Evolutionary conservation across 2,888 invertebrate species (phyloP).

Genomic region (Eulithis testata): DNA sequence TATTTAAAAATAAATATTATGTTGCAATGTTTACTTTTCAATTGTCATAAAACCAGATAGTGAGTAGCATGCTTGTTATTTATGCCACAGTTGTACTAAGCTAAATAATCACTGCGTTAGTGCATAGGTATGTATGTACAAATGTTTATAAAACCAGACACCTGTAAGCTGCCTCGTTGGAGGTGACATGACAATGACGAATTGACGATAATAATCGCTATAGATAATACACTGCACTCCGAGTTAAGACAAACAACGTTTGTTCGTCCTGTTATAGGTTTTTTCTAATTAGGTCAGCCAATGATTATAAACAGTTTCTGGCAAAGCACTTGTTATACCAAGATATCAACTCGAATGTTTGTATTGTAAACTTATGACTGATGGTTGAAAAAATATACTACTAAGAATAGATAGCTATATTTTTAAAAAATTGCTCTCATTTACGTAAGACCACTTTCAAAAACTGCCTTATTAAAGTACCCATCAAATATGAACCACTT

Average conservation of each 20-base stretch:
- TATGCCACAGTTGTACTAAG: not conserved
- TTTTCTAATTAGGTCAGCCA: too few relatives aligned
- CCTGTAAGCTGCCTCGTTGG: constrained; percentile 11
- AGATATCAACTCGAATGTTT: too few relatives aligned
- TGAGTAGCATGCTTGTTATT: not conserved
- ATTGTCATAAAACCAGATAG: not conserved
- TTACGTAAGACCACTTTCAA: too few relatives aligned
- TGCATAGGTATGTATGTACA: constrained; percentile 3
- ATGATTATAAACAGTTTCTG: too few relatives aligned
- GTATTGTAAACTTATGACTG: too few relatives aligned
- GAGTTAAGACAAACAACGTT: constrained; percentile 5
- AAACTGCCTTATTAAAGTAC: too few relatives aligned
- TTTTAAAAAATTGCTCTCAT: too few relatives aligned
- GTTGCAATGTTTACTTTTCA: not conserved
- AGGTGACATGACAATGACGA: constrained; percentile 12
- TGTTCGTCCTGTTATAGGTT: not conserved
- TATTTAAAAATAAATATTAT: too few relatives aligned
- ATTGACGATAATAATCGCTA: constrained; percentile 1
- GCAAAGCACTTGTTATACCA: too few relatives aligned
- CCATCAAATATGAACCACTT: too few relatives aligned
- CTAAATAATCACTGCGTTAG: not conserved
- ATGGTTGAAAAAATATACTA: too few relatives aligned
- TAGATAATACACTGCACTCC: constrained; percentile 1
- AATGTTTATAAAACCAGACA: constrained; percentile 18
- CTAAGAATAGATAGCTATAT: too few relatives aligned